These are phyloP conservation scores for Manis crassicaudata DNA, from an alignment of 2,797 vertebrate genomes.

Conservation along the genomic window DNA sequence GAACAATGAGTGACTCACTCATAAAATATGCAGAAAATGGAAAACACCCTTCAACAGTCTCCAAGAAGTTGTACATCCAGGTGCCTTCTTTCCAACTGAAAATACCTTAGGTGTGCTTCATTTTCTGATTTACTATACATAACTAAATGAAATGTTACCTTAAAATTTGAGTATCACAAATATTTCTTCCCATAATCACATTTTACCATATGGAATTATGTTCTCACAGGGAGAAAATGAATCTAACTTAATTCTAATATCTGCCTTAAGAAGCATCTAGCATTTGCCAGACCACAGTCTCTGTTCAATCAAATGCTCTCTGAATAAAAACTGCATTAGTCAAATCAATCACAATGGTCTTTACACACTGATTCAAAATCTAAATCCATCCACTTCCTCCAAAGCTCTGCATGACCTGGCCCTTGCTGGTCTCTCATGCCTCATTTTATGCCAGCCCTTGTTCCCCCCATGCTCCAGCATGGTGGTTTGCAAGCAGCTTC, in stretches of 20 bases:
- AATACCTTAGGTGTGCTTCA: not conserved
- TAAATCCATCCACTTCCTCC: not conserved
- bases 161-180: not conserved
- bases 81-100: not conserved
- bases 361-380: not conserved
- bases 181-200: not conserved
- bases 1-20: not conserved
- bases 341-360: not conserved
- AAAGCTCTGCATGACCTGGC: not conserved
- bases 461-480: not conserved
- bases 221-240: not conserved
- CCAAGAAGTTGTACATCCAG: not conserved
- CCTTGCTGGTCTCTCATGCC: not conserved
- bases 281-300: not conserved
- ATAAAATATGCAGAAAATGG: not conserved
- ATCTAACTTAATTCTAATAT: constrained; percentile 18
- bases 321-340: not conserved
- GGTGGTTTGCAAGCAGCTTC: not conserved
- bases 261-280: not conserved
- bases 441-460: not conserved
- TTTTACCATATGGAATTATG: not conserved
- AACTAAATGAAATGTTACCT: constrained; percentile 18
- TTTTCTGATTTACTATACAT: not conserved
- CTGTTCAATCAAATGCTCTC: not conserved
- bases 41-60: not conserved